These are phyloP conservation scores for Triplophysa siluroides DNA, from an alignment of 2,113 vertebrate genomes.

Conservation along the genomic window DNA sequence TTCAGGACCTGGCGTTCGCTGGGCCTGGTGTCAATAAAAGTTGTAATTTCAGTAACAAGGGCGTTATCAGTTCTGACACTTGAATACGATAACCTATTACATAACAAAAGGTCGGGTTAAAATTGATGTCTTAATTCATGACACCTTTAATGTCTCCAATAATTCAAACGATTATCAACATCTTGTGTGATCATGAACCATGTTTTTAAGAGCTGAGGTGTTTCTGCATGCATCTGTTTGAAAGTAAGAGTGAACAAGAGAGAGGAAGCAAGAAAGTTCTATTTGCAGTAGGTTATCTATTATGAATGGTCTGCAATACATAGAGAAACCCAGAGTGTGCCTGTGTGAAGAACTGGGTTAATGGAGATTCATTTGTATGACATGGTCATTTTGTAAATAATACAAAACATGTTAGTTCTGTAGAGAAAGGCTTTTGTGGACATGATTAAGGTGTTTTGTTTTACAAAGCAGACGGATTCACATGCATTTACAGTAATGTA, in stretches of 20 bases:
- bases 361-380: slow-evolving; percentile 28
- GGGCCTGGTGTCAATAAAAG: too few species aligned
- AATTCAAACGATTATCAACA: background rate
- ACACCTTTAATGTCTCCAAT: background rate
- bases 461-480: background rate
- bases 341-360: slow-evolving; percentile 47
- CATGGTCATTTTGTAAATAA: slow-evolving; percentile 36
- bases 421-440: background rate
- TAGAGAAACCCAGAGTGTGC: slow-evolving; percentile 54
- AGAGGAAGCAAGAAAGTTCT: slow-evolving; percentile 43
- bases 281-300: slow-evolving; percentile 74
- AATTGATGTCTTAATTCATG: too few species aligned
- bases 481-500: background rate
- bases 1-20: too few species aligned
- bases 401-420: slow-evolving; percentile 16
- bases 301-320: slow-evolving; percentile 68
- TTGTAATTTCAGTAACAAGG: too few species aligned
- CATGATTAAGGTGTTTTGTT: background rate
- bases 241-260: background rate
- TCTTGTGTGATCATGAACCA: background rate
- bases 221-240: slow-evolving; percentile 26
- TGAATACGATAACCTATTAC: too few species aligned
- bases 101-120: too few species aligned
- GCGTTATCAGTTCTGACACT: too few species aligned
- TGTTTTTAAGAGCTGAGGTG: slow-evolving; percentile 12